Evolutionary conservation across 1,140 invertebrate species (phyloP).

Genomic region (Mizuhopecten yessoensis): DNA sequence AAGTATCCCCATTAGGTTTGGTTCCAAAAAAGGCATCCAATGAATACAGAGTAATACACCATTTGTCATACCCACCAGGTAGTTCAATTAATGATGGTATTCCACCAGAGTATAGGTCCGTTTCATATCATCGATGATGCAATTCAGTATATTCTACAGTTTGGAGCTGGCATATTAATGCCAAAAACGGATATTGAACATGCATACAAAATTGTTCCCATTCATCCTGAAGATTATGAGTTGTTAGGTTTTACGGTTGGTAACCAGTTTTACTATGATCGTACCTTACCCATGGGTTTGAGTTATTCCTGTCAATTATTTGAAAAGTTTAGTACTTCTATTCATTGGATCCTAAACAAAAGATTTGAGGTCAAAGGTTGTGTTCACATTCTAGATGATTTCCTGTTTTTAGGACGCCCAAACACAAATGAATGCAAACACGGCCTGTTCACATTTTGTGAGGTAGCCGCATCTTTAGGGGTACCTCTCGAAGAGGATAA

Average conservation of each 20-base stretch:
- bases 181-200: too few relatives aligned
- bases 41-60: constrained; percentile 62
- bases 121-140: constrained; percentile 62
- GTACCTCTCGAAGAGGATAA: constrained; percentile 27
- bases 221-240: too few relatives aligned
- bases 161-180: not conserved
- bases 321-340: not conserved
- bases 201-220: constrained; percentile 49
- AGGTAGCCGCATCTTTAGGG: not conserved
- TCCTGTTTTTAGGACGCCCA: constrained; percentile 22
- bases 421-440: not conserved
- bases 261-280: too few relatives aligned
- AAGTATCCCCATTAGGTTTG: too few relatives aligned
- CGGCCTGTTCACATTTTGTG: not conserved
- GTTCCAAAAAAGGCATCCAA: too few relatives aligned
- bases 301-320: constrained; percentile 44
- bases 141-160: constrained; percentile 44
- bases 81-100: too few relatives aligned
- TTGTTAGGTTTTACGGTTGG: too few relatives aligned
- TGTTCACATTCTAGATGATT: constrained; percentile 7
- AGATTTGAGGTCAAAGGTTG: not conserved
- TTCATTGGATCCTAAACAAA: not conserved
- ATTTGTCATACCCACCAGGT: too few relatives aligned
- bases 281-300: constrained; percentile 15
- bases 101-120: too few relatives aligned